Evolutionary conservation across 2,797 vertebrate species (phyloP).

Genomic region (Bufotes viridis): DNA sequence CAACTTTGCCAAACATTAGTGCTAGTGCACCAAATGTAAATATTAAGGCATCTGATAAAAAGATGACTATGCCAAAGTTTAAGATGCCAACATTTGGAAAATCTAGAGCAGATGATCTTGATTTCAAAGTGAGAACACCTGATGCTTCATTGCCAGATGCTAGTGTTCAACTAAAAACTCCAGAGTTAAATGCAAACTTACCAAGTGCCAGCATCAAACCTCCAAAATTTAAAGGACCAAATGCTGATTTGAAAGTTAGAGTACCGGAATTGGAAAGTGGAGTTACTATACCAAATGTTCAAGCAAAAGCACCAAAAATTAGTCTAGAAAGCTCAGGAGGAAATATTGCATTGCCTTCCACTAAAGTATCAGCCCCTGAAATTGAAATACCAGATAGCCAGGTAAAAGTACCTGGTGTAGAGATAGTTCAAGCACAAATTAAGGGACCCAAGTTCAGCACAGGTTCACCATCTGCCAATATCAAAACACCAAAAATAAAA

Average conservation of each 20-base stretch:
- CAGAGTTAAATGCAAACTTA: constrained; percentile 45
- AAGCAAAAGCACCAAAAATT: constrained; percentile 49
- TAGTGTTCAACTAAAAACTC: constrained; percentile 41
- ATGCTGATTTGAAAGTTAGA: constrained; percentile 47
- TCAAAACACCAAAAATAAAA: constrained; percentile 41
- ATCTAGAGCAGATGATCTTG: constrained; percentile 17
- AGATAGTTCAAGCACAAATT: constrained; percentile 24
- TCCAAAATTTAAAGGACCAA: constrained; percentile 29
- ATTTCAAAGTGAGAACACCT: constrained; percentile 39
- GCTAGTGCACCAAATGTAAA: constrained; percentile 37
- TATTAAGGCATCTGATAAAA: constrained; percentile 48
- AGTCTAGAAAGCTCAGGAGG: constrained; percentile 36
- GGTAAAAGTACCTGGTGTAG: constrained; percentile 24
- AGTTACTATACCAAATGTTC: constrained; percentile 8
- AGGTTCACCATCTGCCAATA: constrained; percentile 34
- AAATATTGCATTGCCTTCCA: constrained; percentile 25
- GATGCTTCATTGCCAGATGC: constrained; percentile 45
- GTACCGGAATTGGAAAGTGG: constrained; percentile 44
- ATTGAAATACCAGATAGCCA: constrained; percentile 40
- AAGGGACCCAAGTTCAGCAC: constrained; percentile 11
- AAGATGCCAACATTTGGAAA: constrained; percentile 59
- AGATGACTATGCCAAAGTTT: constrained; percentile 50
- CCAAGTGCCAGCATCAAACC: constrained; percentile 25
- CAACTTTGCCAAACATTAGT: constrained; percentile 47
- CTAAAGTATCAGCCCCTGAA: constrained; percentile 23